Conservation (phyloP, 2,888 invertebrate genomes). For the Mythimna loreyi region DNA sequence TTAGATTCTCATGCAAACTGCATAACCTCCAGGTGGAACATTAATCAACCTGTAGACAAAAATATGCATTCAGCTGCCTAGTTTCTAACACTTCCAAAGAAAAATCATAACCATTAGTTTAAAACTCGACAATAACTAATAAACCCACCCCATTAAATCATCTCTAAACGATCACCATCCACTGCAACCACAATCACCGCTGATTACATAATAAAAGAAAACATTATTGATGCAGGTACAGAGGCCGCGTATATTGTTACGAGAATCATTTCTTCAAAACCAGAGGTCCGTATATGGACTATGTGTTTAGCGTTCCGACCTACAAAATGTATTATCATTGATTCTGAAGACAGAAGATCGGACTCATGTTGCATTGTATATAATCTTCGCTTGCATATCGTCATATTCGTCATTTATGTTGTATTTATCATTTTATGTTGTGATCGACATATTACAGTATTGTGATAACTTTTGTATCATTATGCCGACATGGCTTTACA, state of each 20-base stretch:
- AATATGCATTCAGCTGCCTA: constrained; percentile 42
- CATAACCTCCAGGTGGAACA: not conserved
- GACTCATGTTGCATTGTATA: constrained; percentile 73
- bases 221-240: constrained; percentile 90
- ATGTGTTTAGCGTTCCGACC: constrained; percentile 89
- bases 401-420: constrained; percentile 73
- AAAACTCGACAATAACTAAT: constrained; percentile 11
- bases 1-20: not conserved
- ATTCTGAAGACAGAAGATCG: constrained; percentile 73
- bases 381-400: constrained; percentile 78
- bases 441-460: constrained; percentile 80
- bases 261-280: constrained; percentile 90
- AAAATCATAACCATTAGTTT: constrained; percentile 17
- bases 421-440: constrained; percentile 84
- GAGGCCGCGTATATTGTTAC: constrained; percentile 89
- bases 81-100: constrained; percentile 10
- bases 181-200: constrained; percentile 54
- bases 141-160: constrained; percentile 13
- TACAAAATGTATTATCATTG: constrained; percentile 90
- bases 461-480: constrained; percentile 84
- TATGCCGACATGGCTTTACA: constrained; percentile 67
- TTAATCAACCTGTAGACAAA: not conserved
- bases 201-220: constrained; percentile 67
- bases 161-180: constrained; percentile 35
- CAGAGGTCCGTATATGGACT: constrained; percentile 87